A percentile compares a stretch with the other conserved stretches of the same genome.
Conservation (phyloP, 1,140 invertebrate genomes). For the Cyclargus thomasi region DNA sequence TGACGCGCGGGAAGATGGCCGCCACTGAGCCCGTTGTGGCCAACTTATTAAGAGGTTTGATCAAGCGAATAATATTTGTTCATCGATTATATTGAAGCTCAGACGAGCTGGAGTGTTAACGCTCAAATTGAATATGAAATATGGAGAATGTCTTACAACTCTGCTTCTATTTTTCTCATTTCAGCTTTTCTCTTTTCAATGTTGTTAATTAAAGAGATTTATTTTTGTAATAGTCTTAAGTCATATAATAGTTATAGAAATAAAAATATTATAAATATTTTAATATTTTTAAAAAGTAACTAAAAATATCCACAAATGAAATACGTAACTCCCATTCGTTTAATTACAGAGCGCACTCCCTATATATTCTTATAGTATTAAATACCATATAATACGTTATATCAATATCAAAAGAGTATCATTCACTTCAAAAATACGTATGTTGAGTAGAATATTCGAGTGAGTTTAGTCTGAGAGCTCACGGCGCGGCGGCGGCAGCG, state of each 20-base stretch:
- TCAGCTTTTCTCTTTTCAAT: not conserved
- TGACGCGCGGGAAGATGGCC: conserved; percentile 45
- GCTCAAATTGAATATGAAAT: conserved; percentile 15
- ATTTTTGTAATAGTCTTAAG: not conserved
- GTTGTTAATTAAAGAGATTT: too few relatives aligned
- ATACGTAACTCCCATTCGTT: too few relatives aligned
- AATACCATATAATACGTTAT: too few relatives aligned
- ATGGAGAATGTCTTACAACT: conserved; percentile 2
- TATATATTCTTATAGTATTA: too few relatives aligned
- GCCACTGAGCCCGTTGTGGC: conserved; percentile 65
- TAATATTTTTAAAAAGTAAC: too few relatives aligned
- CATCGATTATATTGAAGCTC: conserved; percentile 63
- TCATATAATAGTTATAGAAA: too few relatives aligned
- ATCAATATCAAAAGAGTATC: not conserved
- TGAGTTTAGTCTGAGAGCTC: conserved; percentile 43
- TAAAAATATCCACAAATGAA: too few relatives aligned
- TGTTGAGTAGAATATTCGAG: conserved; percentile 19
- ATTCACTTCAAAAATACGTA: not conserved
- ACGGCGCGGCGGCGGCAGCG: conserved; percentile 23
- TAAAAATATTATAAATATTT: too few relatives aligned
- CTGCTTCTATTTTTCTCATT: not conserved
- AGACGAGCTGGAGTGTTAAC: conserved; percentile 43
- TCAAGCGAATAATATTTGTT: conserved; percentile 69
- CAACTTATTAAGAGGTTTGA: conserved; percentile 71
- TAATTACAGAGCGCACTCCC: too few relatives aligned